These are phyloP conservation scores for Tuta absoluta DNA, from an alignment of 2,888 invertebrate genomes.

Conservation along the genomic window DNA sequence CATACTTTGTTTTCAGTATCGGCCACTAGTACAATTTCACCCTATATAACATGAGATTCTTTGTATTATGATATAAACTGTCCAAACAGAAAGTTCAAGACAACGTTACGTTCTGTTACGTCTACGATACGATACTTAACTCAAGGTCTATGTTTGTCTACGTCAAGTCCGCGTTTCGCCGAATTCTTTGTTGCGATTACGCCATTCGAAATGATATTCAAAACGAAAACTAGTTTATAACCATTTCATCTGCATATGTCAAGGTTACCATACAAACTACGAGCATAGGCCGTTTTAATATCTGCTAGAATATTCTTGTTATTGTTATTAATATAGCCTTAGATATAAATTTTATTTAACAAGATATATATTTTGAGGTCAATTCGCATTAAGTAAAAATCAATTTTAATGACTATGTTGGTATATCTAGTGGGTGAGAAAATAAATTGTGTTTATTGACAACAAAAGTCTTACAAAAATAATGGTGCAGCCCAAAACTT, in stretches of 20 bases:
- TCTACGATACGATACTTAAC: not conserved
- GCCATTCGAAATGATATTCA: not conserved
- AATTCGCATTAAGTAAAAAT: no score
- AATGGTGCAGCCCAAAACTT: no score
- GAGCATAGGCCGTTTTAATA: not conserved
- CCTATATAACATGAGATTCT: no score
- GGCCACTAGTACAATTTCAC: no score
- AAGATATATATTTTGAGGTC: not conserved
- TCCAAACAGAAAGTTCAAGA: not conserved
- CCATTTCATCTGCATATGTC: slow-evolving; percentile 14
- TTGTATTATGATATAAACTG: no score
- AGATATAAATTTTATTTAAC: not conserved
- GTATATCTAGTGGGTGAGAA: no score
- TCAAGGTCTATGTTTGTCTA: not conserved
- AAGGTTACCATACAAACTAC: slow-evolving; percentile 6
- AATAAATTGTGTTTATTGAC: no score
- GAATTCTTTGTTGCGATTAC: not conserved
- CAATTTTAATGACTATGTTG: no score
- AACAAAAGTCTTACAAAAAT: no score
- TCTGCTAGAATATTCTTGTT: not conserved
- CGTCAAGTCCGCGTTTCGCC: not conserved
- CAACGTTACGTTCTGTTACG: not conserved
- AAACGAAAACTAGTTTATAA: slow-evolving; percentile 25
- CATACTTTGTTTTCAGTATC: no score
- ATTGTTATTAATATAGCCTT: not conserved